Evolutionary conservation across 1,140 invertebrate species (phyloP).

Genomic region (Ceratitis capitata): DNA sequence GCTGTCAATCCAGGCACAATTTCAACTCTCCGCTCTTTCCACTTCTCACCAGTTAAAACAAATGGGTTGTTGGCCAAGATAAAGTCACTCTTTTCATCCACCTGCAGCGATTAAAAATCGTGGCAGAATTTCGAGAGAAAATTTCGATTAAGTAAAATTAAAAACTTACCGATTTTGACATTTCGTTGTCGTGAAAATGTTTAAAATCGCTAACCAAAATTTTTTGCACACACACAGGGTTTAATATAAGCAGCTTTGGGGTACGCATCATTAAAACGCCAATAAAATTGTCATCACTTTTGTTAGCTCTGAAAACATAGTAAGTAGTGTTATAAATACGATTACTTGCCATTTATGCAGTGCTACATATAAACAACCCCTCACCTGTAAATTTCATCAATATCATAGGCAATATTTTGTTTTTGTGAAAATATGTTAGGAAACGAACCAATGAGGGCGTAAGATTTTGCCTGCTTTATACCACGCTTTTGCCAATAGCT

Average conservation of each 20-base stretch:
- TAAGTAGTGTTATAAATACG: background rate
- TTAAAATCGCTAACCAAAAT: conserved; percentile 69
- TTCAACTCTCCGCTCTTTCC: conserved; percentile 69
- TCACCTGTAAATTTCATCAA: conserved; percentile 55
- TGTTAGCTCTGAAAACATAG: conserved; percentile 48
- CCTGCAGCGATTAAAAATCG: conserved; percentile 41
- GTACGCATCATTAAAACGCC: conserved; percentile 51
- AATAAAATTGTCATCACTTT: conserved; percentile 54
- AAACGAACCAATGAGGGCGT: conserved; percentile 55
- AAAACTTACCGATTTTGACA: conserved; percentile 35
- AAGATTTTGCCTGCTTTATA: conserved; percentile 57
- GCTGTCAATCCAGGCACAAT: conserved; percentile 69
- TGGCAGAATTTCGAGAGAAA: background rate
- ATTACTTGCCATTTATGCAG: background rate
- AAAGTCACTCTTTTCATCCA: conserved; percentile 64
- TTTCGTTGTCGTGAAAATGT: conserved; percentile 64
- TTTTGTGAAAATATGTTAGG: conserved; percentile 51
- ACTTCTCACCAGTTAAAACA: conserved; percentile 64
- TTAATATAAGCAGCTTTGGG: conserved; percentile 65
- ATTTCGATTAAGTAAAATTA: background rate
- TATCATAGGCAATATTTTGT: conserved; percentile 49
- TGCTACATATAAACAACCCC: background rate
- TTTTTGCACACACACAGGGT: conserved; percentile 66
- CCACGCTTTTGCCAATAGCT: conserved; percentile 59
- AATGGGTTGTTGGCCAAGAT: conserved; percentile 67